A percentile compares a stretch with the other conserved stretches of the same genome.
phyloP scores from a whole-genome alignment of 2,113 vertebrate species.

The Nothobranchius furzeri region DNA sequence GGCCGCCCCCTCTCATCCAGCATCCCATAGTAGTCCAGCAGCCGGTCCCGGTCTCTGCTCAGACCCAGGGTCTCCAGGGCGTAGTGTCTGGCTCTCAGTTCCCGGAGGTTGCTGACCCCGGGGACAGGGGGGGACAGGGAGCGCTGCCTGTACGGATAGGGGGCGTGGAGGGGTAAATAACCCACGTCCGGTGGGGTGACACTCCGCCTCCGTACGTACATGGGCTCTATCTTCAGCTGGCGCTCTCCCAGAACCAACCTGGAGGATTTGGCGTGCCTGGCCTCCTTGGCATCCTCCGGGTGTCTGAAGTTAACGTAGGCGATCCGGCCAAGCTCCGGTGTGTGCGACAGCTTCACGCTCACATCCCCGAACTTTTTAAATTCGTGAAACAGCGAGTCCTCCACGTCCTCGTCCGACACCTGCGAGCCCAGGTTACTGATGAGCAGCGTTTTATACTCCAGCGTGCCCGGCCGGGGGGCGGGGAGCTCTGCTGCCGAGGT shows the following conservation, averaged over 20 bases:
- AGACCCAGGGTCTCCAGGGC: slow-evolving; percentile 85
- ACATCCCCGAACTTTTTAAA: slow-evolving; percentile 98
- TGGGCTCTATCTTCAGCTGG: slow-evolving; percentile 92
- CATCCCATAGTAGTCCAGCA: slow-evolving; percentile 91
- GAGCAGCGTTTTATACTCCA: slow-evolving; percentile 95
- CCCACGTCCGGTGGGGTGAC: slow-evolving; percentile 85
- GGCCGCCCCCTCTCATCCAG: slow-evolving; percentile 91
- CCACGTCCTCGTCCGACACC: slow-evolving; percentile 92
- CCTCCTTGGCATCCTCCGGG: slow-evolving; percentile 93
- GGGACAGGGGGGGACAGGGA: slow-evolving; percentile 88
- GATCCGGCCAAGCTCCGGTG: slow-evolving; percentile 91
- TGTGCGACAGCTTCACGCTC: slow-evolving; percentile 94
- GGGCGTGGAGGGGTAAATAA: slow-evolving; percentile 83
- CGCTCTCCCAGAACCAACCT: slow-evolving; percentile 90
- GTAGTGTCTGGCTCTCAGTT: slow-evolving; percentile 84
- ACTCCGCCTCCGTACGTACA: slow-evolving; percentile 85
- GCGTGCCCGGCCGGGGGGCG: slow-evolving; percentile 60
- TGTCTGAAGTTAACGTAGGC: slow-evolving; percentile 97
- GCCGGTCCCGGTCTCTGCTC: slow-evolving; percentile 85
- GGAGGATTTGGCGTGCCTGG: slow-evolving; percentile 87
- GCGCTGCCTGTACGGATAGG: slow-evolving; percentile 88
- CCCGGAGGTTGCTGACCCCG: slow-evolving; percentile 81
- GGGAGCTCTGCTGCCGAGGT: slow-evolving; percentile 66
- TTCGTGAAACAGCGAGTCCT: slow-evolving; percentile 95
- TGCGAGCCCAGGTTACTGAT: slow-evolving; percentile 94